phyloP scores from a whole-genome alignment of 2,888 invertebrate species.

The Drosophila parthenogenetica region DNA sequence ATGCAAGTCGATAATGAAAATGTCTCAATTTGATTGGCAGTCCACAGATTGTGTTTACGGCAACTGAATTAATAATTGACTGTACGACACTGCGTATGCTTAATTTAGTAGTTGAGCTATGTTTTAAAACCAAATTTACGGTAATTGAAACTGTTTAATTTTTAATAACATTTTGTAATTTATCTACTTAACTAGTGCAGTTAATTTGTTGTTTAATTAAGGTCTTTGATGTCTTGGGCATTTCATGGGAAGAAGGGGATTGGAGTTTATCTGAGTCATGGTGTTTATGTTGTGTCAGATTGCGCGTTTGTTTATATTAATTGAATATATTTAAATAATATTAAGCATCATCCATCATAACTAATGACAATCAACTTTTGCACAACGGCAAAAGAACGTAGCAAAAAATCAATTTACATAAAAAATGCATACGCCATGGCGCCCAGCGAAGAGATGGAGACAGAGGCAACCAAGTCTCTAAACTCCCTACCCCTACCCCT shows the following conservation, averaged over 20 bases:
- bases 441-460: conserved; percentile 48
- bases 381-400: conserved; percentile 16
- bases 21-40: conserved; percentile 23
- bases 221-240: background rate
- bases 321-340: conserved; percentile 79
- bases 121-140: background rate
- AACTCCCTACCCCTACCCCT: background rate
- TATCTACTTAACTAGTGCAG: background rate
- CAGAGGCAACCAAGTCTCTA: conserved; percentile 1
- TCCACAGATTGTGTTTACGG: background rate
- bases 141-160: background rate
- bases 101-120: conserved; percentile 14
- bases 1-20: conserved; percentile 22
- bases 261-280: background rate
- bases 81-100: conserved; percentile 30
- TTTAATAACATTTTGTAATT: background rate
- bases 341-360: conserved; percentile 69
- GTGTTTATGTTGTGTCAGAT: conserved; percentile 51
- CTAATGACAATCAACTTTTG: conserved; percentile 63
- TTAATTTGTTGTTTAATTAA: background rate
- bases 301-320: conserved; percentile 55
- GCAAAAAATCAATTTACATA: conserved; percentile 74
- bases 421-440: conserved; percentile 77
- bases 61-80: background rate
- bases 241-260: background rate